phyloP scores from a whole-genome alignment of 2,888 invertebrate genomes.

The Chymomyza fuscimana region DNA sequence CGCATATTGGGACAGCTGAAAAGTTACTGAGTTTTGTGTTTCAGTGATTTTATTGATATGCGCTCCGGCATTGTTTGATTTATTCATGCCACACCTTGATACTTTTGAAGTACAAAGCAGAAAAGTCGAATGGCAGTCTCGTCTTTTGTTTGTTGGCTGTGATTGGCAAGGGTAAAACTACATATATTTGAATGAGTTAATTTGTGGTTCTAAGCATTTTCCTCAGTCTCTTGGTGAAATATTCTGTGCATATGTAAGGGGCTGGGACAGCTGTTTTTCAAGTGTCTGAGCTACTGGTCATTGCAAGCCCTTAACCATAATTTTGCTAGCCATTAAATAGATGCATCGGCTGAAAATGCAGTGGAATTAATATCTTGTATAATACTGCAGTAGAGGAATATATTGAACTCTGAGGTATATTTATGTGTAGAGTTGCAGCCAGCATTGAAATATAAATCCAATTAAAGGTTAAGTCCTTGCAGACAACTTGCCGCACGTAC shows the following conservation, averaged over 20 bases:
- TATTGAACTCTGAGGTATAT: conserved; percentile 55
- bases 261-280: conserved; percentile 16
- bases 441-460: conserved; percentile 54
- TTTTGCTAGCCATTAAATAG: not conserved
- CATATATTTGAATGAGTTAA: conserved; percentile 61
- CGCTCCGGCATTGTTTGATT: conserved; percentile 52
- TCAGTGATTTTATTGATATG: conserved; percentile 52
- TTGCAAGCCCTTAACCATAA: not conserved
- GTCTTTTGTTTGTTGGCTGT: conserved; percentile 40
- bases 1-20: conserved; percentile 51
- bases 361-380: conserved; percentile 16
- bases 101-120: conserved; percentile 46
- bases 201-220: conserved; percentile 61
- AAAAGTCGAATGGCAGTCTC: not conserved
- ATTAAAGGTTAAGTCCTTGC: conserved; percentile 67
- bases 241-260: conserved; percentile 6
- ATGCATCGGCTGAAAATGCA: not conserved
- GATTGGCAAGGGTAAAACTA: not conserved
- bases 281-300: conserved; percentile 22
- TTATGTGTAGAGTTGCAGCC: conserved; percentile 7
- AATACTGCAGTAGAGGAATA: not conserved
- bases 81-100: conserved; percentile 48
- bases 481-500: conserved; percentile 63
- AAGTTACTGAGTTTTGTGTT: conserved; percentile 33
- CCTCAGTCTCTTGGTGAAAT: not conserved